phyloP scores from a whole-genome alignment of 53 echinoderm and acorn worm genomes.

The Temnopleurus reevesii region DNA sequence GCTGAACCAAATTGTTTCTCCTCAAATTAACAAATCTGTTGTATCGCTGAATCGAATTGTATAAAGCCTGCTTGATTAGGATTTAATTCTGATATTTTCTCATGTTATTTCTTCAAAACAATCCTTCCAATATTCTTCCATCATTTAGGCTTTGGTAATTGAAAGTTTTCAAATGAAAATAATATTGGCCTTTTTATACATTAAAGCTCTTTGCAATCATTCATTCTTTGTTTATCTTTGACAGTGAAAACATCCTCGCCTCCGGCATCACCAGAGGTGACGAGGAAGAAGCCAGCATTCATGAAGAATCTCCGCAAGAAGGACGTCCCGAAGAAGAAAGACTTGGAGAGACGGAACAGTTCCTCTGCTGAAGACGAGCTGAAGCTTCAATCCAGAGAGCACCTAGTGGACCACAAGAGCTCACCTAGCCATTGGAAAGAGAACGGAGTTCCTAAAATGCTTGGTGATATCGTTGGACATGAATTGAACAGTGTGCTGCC shows the following conservation, averaged over 20 bases:
- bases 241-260: conserved; percentile 64
- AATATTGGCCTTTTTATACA: no score
- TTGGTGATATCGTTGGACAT: conserved; percentile 67
- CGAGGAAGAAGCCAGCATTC: conserved; percentile 67
- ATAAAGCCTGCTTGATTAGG: no score
- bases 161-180: no score
- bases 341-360: conserved; percentile 55
- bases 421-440: conserved; percentile 77
- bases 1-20: no score
- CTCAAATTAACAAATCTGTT: no score
- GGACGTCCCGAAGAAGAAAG: conserved; percentile 51
- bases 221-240: neutral
- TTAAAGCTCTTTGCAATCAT: no score
- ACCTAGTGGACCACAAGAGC: conserved; percentile 60
- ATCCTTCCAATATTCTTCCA: no score
- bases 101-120: no score
- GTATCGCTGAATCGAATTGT: no score
- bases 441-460: conserved; percentile 67
- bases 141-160: no score
- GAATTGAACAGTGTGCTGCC: conserved; percentile 78
- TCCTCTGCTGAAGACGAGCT: conserved; percentile 59
- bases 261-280: conserved; percentile 74
- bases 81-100: no score
- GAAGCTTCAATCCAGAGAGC: conserved; percentile 33
- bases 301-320: conserved; percentile 72